Evolutionary conservation across 2,888 invertebrate genomes (phyloP).

Genomic region (Gandaritis pyraliata): DNA sequence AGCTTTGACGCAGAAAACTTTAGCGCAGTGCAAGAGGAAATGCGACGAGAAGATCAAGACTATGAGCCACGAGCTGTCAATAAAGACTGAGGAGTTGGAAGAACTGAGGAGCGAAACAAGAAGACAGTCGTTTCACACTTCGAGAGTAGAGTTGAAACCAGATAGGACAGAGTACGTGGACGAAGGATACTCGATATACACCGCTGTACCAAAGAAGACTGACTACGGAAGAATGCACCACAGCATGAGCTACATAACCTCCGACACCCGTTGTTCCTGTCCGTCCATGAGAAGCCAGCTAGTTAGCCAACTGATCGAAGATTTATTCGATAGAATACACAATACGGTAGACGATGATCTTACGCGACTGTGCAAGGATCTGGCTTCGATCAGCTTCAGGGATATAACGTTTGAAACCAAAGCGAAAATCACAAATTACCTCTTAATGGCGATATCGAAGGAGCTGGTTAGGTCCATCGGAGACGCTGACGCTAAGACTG

Average conservation of each 20-base stretch:
- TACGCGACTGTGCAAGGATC: slow-evolving; percentile 70
- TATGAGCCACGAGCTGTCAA: slow-evolving; percentile 84
- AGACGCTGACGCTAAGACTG: slow-evolving; percentile 81
- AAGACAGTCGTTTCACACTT: slow-evolving; percentile 74
- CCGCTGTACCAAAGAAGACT: slow-evolving; percentile 77
- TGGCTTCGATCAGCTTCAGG: slow-evolving; percentile 60
- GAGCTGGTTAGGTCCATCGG: slow-evolving; percentile 80
- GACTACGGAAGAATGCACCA: slow-evolving; percentile 79
- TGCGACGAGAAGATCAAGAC: slow-evolving; percentile 84
- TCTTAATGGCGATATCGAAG: slow-evolving; percentile 81
- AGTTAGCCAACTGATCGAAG: slow-evolving; percentile 78
- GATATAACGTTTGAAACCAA: slow-evolving; percentile 73
- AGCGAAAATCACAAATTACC: slow-evolving; percentile 81
- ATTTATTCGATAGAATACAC: slow-evolving; percentile 76
- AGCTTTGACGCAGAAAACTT: slow-evolving; percentile 79
- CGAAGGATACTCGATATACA: slow-evolving; percentile 78
- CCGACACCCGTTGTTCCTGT: slow-evolving; percentile 74
- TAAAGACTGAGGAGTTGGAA: slow-evolving; percentile 81
- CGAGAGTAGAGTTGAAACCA: slow-evolving; percentile 74
- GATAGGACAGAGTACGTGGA: slow-evolving; percentile 78
- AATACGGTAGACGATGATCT: slow-evolving; percentile 73
- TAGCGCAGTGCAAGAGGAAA: slow-evolving; percentile 81
- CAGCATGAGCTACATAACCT: slow-evolving; percentile 77
- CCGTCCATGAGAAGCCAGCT: slow-evolving; percentile 77
- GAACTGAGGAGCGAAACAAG: slow-evolving; percentile 76